phyloP scores from a whole-genome alignment of 2,113 vertebrate species.

The Orthonyx spaldingii region DNA sequence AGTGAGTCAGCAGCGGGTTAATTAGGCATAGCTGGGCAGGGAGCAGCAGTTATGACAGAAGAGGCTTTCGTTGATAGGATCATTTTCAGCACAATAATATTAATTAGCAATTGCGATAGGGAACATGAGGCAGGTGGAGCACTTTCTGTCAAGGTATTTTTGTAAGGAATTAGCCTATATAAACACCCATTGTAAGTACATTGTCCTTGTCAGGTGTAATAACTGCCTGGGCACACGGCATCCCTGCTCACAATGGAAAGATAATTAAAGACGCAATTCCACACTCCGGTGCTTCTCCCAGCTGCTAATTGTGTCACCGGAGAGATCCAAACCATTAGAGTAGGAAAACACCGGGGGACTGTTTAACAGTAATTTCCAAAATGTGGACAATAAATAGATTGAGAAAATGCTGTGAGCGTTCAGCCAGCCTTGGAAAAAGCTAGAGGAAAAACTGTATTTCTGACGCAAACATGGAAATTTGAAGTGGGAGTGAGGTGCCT shows the following conservation, averaged over 20 bases:
- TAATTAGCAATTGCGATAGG: slow-evolving; percentile 44
- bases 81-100: slow-evolving; percentile 43
- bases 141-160: slow-evolving; percentile 62
- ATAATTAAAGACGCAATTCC: slow-evolving; percentile 59
- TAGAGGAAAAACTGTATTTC: slow-evolving; percentile 9
- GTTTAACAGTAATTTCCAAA: background rate
- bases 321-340: background rate
- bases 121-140: slow-evolving; percentile 28
- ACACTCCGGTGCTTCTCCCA: slow-evolving; percentile 17
- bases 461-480: slow-evolving; percentile 7
- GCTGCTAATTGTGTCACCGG: background rate
- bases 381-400: background rate
- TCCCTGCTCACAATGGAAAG: slow-evolving; percentile 58
- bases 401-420: background rate
- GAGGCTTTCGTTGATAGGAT: slow-evolving; percentile 38
- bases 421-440: slow-evolving; percentile 7
- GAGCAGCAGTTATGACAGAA: slow-evolving; percentile 27
- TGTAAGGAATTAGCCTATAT: slow-evolving; percentile 70
- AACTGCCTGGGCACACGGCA: slow-evolving; percentile 59
- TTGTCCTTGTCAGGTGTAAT: slow-evolving; percentile 65
- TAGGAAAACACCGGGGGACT: background rate
- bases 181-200: slow-evolving; percentile 61
- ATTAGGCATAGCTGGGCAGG: slow-evolving; percentile 16
- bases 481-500: background rate
- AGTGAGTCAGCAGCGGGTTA: slow-evolving; percentile 9